These are phyloP conservation scores for Lasiurus borealis DNA, from an alignment of 2,113 vertebrate genomes.

Conservation along the genomic window DNA sequence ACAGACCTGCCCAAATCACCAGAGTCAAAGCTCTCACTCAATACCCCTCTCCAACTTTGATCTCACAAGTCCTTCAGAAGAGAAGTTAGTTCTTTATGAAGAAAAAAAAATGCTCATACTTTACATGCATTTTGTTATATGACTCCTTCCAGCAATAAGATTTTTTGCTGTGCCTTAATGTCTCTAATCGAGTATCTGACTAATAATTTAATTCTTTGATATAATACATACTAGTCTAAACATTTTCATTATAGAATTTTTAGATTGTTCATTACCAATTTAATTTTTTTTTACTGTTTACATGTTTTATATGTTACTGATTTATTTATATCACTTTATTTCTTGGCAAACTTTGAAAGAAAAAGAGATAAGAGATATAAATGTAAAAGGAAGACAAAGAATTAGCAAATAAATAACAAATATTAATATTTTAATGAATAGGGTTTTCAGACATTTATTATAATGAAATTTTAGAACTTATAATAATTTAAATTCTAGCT, in stretches of 20 bases:
- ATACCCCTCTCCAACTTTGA: not conserved
- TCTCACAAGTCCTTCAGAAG: not conserved
- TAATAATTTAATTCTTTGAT: not conserved
- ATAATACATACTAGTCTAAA: slow-evolving; percentile 3
- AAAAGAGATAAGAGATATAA: not conserved
- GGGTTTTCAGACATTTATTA: not conserved
- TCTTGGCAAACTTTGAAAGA: not conserved
- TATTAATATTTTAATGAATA: not conserved
- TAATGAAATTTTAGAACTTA: not conserved
- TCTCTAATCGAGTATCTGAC: not conserved
- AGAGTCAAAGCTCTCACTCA: not conserved
- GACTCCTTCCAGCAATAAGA: not conserved
- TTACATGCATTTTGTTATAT: not conserved
- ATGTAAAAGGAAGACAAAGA: not conserved
- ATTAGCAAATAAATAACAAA: not conserved
- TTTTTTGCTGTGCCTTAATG: not conserved
- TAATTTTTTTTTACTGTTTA: not conserved
- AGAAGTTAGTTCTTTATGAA: not conserved
- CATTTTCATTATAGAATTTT: not conserved
- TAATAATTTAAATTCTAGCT: not conserved
- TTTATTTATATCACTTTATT: not conserved
- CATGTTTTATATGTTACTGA: not conserved
- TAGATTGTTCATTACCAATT: not conserved
- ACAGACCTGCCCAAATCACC: not conserved
- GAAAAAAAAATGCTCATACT: not conserved